Evolutionary conservation across 2,113 vertebrate genomes (phyloP), one percentile per base, ranked within the genome.

Genomic region (Pedionomus torquatus): DNA sequence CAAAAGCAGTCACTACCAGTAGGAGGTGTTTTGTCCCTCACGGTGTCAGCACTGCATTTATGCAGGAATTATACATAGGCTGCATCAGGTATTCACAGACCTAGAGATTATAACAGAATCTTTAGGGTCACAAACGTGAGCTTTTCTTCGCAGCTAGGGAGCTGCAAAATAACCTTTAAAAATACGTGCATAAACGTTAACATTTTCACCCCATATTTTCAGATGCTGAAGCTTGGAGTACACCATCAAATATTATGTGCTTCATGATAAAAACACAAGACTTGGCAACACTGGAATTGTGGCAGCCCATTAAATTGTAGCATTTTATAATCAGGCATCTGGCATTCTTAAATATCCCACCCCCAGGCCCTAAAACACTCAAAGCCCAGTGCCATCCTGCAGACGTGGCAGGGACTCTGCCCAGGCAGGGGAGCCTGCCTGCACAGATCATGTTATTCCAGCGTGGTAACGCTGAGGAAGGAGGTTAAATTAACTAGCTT

Each of bases 361-460:
- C 60, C 49, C 25, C 4, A 28, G 64, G 77, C 33, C 19, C 19
- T 83, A 23, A 30, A 54, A 9, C 19, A 13, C 26, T 75, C 16
- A 26, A 58, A 15, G 11, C 21, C 31, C 11, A 7, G 61, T 13
- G 77, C 66, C 49, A 44, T 80, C 49, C 49, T 19, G 5, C 52
- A 30, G 65, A 5, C 13, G 15, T 4, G 35, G 8, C 16, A 30
- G 76, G 58, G 63, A 8, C n/a, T n/a, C 64, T 24, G 71, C 51
- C 51, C 21, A 16, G 81, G 35, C 74, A 15, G 0, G 5, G 39
- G 20, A 15, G 16, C 57, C 33, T 33, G 84, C 88, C 19, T 20
- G 61, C 33, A 5, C 13, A 2, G 16, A 15, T 33, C 75, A 1
- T 5, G 0, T 30, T 17, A 10, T 33, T 7, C 1, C 4, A 30